phyloP scores from a whole-genome alignment of 1,140 invertebrate species.

The Ridgeia piscesae region DNA sequence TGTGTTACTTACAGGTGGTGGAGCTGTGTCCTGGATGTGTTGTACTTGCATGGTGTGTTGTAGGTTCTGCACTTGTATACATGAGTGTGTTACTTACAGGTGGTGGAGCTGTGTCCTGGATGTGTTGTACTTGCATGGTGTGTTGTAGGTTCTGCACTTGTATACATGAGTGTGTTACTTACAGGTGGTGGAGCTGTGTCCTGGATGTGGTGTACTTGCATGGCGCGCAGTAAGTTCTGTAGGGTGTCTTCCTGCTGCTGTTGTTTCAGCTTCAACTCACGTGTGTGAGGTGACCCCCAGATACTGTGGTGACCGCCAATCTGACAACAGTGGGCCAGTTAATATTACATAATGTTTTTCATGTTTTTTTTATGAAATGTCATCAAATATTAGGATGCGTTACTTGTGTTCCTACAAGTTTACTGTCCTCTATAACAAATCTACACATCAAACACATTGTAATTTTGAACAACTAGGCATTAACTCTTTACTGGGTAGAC shows the following conservation, averaged over 20 bases:
- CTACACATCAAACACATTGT: too few species aligned
- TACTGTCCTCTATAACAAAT: too few species aligned
- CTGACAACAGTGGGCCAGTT: neutral
- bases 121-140: neutral
- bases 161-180: neutral
- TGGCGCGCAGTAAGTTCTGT: slow-evolving; percentile 1
- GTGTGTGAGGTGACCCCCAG: neutral
- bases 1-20: neutral
- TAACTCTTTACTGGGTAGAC: too few species aligned
- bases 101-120: neutral
- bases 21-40: neutral
- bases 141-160: neutral
- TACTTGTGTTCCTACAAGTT: too few species aligned
- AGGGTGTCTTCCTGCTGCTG: neutral
- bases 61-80: neutral
- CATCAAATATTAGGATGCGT: too few species aligned
- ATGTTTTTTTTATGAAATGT: too few species aligned
- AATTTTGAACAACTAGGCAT: too few species aligned
- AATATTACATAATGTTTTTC: too few species aligned
- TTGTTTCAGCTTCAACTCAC: neutral
- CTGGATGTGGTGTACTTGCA: slow-evolving; percentile 5
- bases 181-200: neutral
- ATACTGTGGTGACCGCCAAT: slow-evolving; percentile 2
- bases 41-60: neutral
- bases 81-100: neutral